A percentile compares a stretch with the other conserved stretches of the same genome.
Evolutionary conservation across 2,113 vertebrate species (phyloP).

Genomic region (Oreocharis arfaki): DNA sequence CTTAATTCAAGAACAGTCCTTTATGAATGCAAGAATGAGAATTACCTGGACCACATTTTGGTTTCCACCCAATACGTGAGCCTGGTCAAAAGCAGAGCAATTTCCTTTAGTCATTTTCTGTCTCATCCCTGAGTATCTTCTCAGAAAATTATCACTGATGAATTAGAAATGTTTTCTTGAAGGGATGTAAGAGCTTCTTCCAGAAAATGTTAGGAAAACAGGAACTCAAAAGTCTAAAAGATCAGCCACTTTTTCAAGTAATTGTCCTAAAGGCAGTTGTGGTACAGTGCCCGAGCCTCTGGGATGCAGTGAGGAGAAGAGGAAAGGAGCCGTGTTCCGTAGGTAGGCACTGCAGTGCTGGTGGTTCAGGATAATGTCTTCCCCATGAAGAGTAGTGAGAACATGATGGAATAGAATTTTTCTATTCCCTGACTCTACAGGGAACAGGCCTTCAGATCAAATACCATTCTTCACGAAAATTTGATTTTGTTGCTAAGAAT

Average conservation of each 20-base stretch:
- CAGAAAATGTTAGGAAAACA: background rate
- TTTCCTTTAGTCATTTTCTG: background rate
- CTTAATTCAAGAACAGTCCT: background rate
- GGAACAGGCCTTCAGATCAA: background rate
- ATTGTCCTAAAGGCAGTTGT: background rate
- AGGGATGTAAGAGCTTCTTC: background rate
- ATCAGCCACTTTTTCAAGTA: background rate
- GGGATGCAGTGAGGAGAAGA: background rate
- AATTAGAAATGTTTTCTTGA: background rate
- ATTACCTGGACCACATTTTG: background rate
- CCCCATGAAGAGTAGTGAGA: rapidly evolving
- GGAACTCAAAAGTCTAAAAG: background rate
- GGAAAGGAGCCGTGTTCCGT: background rate
- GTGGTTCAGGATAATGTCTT: background rate
- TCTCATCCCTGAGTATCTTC: background rate
- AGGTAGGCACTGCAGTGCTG: too few relatives aligned
- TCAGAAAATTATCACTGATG: background rate
- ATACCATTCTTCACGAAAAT: background rate
- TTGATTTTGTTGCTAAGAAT: background rate
- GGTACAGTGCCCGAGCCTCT: rapidly evolving
- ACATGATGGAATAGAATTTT: background rate
- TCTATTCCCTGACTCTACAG: background rate
- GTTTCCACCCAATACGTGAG: background rate
- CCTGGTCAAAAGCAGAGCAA: background rate
- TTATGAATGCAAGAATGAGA: background rate